Base-by-base conservation (phyloP, 30 jellyfish, hydroid and myxozoan species). In the Turritopsis dohrnii region DNA sequence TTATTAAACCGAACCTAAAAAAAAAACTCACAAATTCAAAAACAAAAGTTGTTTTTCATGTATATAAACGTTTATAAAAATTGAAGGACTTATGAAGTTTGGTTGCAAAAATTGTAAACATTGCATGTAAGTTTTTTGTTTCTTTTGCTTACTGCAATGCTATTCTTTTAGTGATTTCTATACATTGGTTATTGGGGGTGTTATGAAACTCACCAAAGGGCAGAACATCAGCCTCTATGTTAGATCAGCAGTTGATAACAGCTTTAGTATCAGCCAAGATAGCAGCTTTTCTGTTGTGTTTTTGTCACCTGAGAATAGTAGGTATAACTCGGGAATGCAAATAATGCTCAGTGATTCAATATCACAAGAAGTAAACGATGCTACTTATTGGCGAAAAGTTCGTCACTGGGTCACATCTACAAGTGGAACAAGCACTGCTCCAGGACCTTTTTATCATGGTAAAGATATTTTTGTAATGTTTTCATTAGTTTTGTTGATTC, bases 181-280 rank as follows among this genome's bases (percentile, higher is more conserved):
- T 85, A 76, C 96, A 18, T 60, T 93, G 96, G 84, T 79, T 28
- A 81, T 85, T 26, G 89, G 92, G 28, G 98, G 98, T 16, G 93
- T 83, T 26, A 41, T 93, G 71, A 80, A 81, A 27, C 84, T 93
- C 19, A 71, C 29, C 0, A 84, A 85, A 60, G 96, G 92, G 21
- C 90, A 93, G 54, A 93, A 53, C 29, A 75, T 88, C 69, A 31
- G 94, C 1, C 84, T 93, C 7, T 93, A 91, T 91, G 72, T 93
- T 8, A 79, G 75, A 53, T 74, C 94, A 1, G 72, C 80, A 29
- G 83, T 82, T 22, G 98, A 89, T 69, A 86, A 89, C 8, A 28
- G 88, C 0, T 93, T 90, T 89, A 84, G 81, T 28, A 79, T 93
- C 20, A 93, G 98, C 79, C 97, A 85, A 79, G 98, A 93, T 80